A percentile compares a stretch with the other conserved stretches of the same genome.
These are phyloP conservation scores for Pheosia tremula DNA, from an alignment of 2,888 invertebrate genomes.

Conservation along the genomic window DNA sequence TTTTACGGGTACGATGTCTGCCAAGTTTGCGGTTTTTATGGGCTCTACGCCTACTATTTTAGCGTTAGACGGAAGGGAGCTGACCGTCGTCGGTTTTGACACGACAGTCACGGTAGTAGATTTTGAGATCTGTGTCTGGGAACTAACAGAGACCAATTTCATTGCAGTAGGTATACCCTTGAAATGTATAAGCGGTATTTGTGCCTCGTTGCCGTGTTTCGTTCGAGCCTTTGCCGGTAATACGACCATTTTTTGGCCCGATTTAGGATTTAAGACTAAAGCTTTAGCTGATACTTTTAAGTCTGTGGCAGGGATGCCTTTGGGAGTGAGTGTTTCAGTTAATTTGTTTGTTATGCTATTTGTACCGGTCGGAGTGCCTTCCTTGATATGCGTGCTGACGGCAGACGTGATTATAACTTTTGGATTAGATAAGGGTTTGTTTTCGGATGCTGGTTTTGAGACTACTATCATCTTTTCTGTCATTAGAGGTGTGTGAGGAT, in stretches of 20 bases:
- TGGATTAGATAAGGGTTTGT: slow-evolving; percentile 57
- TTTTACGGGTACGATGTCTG: slow-evolving; percentile 77
- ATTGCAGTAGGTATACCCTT: slow-evolving; percentile 76
- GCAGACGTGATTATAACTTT: slow-evolving; percentile 72
- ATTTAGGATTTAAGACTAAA: slow-evolving; percentile 76
- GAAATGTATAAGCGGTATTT: slow-evolving; percentile 74
- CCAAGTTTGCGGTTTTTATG: slow-evolving; percentile 76
- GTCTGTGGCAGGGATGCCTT: slow-evolving; percentile 78
- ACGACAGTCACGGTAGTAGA: slow-evolving; percentile 60
- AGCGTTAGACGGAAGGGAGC: slow-evolving; percentile 54
- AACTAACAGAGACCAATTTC: slow-evolving; percentile 77
- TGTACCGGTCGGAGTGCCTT: slow-evolving; percentile 52
- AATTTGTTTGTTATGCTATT: slow-evolving; percentile 61
- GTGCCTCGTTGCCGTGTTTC: slow-evolving; percentile 67
- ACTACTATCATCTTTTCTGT: slow-evolving; percentile 79
- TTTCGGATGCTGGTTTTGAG: slow-evolving; percentile 67
- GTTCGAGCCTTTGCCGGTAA: slow-evolving; percentile 73
- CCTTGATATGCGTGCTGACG: slow-evolving; percentile 55
- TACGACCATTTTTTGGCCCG: slow-evolving; percentile 81
- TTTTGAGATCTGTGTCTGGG: slow-evolving; percentile 62
- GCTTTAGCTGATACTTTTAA: slow-evolving; percentile 80
- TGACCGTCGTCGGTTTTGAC: slow-evolving; percentile 64
- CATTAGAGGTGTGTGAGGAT: slow-evolving; percentile 48
- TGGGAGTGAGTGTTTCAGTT: slow-evolving; percentile 69
- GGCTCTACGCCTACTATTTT: slow-evolving; percentile 62